Evolutionary conservation across 2,888 invertebrate species (phyloP).

Genomic region (Cheilosia grossa): DNA sequence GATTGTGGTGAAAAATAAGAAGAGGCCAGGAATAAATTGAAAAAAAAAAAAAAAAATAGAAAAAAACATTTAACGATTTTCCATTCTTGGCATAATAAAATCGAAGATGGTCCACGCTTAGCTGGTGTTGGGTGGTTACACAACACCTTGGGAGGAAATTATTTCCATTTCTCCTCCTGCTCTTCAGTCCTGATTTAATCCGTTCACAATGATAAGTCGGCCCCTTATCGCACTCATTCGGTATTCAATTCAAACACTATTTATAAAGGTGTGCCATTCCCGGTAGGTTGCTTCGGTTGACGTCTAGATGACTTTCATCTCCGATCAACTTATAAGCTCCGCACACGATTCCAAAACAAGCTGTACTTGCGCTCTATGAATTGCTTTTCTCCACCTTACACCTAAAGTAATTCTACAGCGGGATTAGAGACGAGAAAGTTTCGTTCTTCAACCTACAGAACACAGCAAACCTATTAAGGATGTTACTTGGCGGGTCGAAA

Average conservation of each 20-base stretch:
- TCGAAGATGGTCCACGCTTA: slow-evolving; percentile 7
- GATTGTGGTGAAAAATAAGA: neutral
- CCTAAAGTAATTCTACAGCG: slow-evolving; percentile 19
- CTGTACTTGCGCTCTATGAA: slow-evolving; percentile 23
- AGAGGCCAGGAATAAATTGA: neutral
- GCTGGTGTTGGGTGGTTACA: neutral
- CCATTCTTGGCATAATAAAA: slow-evolving; percentile 22
- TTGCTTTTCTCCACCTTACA: slow-evolving; percentile 23
- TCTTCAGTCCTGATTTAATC: slow-evolving; percentile 14
- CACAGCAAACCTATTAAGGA: slow-evolving; percentile 28
- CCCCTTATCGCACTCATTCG: neutral
- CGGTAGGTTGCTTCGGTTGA: neutral
- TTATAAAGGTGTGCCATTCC: neutral
- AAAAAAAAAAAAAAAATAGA: neutral
- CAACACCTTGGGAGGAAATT: slow-evolving; percentile 7
- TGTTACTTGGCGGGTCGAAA: slow-evolving; percentile 12
- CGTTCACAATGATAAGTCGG: slow-evolving; percentile 1
- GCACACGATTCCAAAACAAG: slow-evolving; percentile 5
- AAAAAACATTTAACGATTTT: slow-evolving; percentile 37
- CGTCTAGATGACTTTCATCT: slow-evolving; percentile 42
- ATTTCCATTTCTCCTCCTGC: neutral
- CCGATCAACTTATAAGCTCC: slow-evolving; percentile 46
- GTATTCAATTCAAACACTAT: neutral
- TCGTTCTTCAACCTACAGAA: slow-evolving; percentile 22
- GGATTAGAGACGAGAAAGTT: slow-evolving; percentile 32